phyloP scores from a whole-genome alignment of 2,888 invertebrate species.

The Tipula vernalis region DNA sequence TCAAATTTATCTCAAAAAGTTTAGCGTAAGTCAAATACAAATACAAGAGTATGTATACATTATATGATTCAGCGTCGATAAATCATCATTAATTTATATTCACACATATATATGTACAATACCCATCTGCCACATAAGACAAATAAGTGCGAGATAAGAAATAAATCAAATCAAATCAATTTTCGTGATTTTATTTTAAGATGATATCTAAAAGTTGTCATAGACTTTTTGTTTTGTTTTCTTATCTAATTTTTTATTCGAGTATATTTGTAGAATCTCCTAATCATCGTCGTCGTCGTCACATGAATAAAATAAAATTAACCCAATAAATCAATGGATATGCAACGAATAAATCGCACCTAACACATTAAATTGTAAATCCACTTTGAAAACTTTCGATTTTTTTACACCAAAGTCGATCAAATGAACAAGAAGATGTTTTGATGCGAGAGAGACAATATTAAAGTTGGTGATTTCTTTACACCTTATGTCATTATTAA shows the following conservation, averaged over 20 bases:
- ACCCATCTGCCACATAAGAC: neutral
- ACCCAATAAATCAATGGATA: neutral
- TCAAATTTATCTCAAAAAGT: neutral
- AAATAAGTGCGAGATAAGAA: neutral
- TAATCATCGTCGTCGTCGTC: neutral
- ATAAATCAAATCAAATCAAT: slow-evolving; percentile 4
- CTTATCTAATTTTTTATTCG: neutral
- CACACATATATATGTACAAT: neutral
- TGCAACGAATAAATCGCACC: neutral
- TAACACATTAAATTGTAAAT: neutral
- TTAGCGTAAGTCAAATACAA: neutral
- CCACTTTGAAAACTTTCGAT: neutral
- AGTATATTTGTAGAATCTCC: neutral
- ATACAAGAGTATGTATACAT: neutral
- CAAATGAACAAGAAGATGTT: neutral
- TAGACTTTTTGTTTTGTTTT: neutral
- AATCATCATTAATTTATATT: neutral
- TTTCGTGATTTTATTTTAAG: neutral
- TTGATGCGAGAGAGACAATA: neutral
- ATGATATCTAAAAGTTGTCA: neutral
- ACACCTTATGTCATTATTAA: neutral
- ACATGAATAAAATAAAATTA: neutral
- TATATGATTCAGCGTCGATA: neutral
- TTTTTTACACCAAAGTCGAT: neutral
- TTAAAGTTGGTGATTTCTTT: neutral